These are phyloP conservation scores for Alcedo quadribrachys DNA, from an alignment of 2,797 vertebrate genomes.

Conservation along the genomic window DNA sequence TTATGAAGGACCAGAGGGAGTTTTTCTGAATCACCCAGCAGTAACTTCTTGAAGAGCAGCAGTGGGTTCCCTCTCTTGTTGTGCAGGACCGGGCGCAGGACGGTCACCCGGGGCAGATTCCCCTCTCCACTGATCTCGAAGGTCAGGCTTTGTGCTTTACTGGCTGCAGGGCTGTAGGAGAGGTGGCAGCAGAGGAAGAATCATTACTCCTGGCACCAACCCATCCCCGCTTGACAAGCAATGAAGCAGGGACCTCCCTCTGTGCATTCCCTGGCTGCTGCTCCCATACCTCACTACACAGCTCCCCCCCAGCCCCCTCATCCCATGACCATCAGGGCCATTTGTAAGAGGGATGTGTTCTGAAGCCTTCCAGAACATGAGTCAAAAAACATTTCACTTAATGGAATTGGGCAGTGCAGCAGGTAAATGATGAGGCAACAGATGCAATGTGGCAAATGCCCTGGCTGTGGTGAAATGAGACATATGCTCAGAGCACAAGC, in stretches of 20 bases:
- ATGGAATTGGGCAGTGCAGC: not conserved
- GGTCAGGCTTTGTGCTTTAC: conserved; percentile 72
- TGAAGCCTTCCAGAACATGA: not conserved
- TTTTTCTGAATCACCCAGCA: conserved; percentile 73
- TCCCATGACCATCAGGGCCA: not conserved
- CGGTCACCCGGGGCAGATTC: conserved; percentile 82
- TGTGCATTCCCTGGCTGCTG: no score
- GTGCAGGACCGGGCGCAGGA: conserved; percentile 79
- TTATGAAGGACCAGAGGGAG: conserved; percentile 87
- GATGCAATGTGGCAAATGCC: not conserved
- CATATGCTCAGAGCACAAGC: not conserved
- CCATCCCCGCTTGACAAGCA: no score
- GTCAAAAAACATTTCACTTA: not conserved
- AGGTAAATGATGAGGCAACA: not conserved
- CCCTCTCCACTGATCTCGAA: conserved; percentile 88
- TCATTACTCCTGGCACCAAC: no score
- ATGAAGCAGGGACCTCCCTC: no score
- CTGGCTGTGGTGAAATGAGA: not conserved
- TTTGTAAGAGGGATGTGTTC: not conserved
- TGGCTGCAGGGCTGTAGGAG: not conserved
- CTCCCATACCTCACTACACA: not conserved
- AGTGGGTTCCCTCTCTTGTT: conserved; percentile 77
- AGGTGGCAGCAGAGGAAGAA: no score
- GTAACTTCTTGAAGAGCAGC: conserved; percentile 83
- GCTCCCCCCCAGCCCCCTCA: no score